phyloP scores from a whole-genome alignment of 1,140 invertebrate species.

The Heliconius melpomene region DNA sequence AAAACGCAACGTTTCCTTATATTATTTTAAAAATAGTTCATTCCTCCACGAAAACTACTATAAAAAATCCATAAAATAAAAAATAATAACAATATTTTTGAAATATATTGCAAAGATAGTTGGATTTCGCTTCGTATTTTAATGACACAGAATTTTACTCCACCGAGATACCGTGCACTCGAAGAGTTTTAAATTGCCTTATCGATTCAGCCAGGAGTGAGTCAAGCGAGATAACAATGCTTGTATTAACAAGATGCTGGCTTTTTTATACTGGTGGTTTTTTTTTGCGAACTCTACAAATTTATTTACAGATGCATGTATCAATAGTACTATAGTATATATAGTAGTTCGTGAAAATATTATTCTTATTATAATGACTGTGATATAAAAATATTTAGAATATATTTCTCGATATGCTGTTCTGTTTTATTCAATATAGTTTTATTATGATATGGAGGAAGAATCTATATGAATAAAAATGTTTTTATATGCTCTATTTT shows the following conservation, averaged over 20 bases:
- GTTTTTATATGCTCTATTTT: no score
- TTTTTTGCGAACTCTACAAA: constrained; percentile 7
- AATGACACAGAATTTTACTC: not conserved
- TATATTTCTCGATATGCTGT: not conserved
- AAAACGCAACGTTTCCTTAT: no score
- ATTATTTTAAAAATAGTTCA: no score
- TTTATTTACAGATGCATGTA: not conserved
- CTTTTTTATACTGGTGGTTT: constrained; percentile 14
- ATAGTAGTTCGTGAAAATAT: not conserved
- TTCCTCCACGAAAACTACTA: no score
- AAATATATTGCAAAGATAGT: not conserved
- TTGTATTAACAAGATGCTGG: constrained; percentile 22
- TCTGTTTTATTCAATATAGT: not conserved
- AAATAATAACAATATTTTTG: no score
- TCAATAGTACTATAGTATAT: not conserved
- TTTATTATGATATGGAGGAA: not conserved
- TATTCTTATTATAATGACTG: not conserved
- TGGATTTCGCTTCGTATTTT: not conserved
- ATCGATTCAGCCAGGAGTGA: constrained; percentile 17
- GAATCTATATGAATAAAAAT: not conserved
- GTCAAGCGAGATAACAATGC: constrained; percentile 20
- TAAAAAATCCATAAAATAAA: no score
- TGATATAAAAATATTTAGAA: not conserved
- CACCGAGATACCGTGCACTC: constrained; percentile 4
- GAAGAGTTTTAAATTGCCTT: constrained; percentile 22